Evolutionary conservation across 2,797 vertebrate genomes (phyloP).

Genomic region (Decapterus maruadsi): DNA sequence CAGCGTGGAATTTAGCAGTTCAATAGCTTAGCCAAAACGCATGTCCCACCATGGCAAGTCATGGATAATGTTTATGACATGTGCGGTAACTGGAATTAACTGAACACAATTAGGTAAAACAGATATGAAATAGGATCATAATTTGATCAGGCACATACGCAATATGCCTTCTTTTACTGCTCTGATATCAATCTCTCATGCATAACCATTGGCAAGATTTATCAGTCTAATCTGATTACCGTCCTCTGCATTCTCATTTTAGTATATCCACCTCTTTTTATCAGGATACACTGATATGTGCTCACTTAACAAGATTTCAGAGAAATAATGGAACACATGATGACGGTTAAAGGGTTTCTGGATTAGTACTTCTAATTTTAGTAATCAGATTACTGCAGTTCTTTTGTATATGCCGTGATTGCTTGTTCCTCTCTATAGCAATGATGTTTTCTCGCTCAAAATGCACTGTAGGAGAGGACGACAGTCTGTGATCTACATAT

Average conservation of each 20-base stretch:
- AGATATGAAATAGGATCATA: not conserved
- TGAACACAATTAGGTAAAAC: conserved; percentile 11
- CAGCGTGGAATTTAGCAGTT: conserved; percentile 22
- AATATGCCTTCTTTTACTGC: conserved; percentile 2
- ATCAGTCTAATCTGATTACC: conserved; percentile 41
- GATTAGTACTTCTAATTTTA: conserved; percentile 37
- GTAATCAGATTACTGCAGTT: conserved; percentile 9
- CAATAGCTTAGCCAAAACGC: conserved; percentile 27
- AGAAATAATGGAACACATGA: conserved; percentile 21
- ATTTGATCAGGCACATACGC: not conserved
- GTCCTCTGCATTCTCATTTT: conserved; percentile 17
- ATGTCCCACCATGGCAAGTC: conserved; percentile 9
- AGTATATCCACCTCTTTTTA: conserved; percentile 23
- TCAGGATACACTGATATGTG: not conserved
- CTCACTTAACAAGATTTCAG: conserved; percentile 23
- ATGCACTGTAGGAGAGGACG: not conserved
- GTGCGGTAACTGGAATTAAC: not conserved
- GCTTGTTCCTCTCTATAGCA: not conserved
- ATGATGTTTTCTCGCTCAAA: conserved; percentile 7
- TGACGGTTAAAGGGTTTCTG: conserved; percentile 24
- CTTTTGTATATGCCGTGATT: conserved; percentile 17
- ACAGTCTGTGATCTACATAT: not conserved
- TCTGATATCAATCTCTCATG: conserved; percentile 14
- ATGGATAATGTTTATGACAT: conserved; percentile 14
- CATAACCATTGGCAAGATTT: conserved; percentile 16